These are phyloP conservation scores for Rhincodon typus DNA, from an alignment of 2,797 vertebrate species.

Conservation along the genomic window DNA sequence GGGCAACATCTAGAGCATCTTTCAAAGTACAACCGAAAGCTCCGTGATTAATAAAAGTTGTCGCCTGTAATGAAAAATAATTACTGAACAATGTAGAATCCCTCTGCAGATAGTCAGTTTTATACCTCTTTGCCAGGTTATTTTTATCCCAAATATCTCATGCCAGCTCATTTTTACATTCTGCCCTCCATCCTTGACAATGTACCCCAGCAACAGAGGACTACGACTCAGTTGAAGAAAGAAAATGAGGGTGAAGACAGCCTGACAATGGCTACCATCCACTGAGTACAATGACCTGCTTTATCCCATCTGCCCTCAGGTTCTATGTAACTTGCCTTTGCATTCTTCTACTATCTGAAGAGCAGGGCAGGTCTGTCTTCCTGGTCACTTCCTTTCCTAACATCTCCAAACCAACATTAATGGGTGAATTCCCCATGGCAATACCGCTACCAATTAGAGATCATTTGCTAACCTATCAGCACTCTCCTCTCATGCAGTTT, in stretches of 20 bases:
- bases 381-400: background rate
- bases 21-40: slow-evolving; percentile 21
- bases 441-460: too few relatives aligned
- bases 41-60: slow-evolving; percentile 21
- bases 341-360: background rate
- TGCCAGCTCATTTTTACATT: background rate
- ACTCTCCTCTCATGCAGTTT: too few relatives aligned
- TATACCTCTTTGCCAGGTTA: background rate
- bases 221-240: background rate
- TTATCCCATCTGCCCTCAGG: background rate
- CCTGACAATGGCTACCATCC: too few relatives aligned
- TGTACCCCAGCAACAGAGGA: background rate
- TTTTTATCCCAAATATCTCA: too few relatives aligned
- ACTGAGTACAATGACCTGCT: background rate
- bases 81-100: background rate
- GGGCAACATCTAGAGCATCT: slow-evolving; percentile 23
- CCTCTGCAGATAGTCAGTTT: background rate
- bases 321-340: background rate
- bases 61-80: background rate
- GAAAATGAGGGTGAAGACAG: background rate
- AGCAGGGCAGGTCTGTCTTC: background rate
- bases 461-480: too few relatives aligned
- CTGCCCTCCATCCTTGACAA: background rate
- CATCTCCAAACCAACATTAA: background rate
- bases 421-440: too few relatives aligned